Evolutionary conservation across 2,888 invertebrate genomes (phyloP).

Genomic region (Philereme transversata): DNA sequence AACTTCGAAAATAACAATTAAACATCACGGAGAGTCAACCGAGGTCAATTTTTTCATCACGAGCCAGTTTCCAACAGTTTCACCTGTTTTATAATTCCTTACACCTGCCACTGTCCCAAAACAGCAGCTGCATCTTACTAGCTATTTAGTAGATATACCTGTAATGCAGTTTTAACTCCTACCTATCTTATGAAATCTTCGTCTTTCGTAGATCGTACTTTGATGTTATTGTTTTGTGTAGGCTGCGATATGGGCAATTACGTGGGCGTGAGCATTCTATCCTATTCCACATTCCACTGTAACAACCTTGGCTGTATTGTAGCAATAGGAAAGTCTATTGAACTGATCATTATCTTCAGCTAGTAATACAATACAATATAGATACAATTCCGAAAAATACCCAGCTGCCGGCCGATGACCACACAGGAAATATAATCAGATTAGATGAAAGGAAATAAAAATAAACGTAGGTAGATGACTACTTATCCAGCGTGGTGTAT

Average conservation of each 20-base stretch:
- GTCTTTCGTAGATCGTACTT: too few relatives aligned
- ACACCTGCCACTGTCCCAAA: not conserved
- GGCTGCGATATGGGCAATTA: conserved; percentile 13
- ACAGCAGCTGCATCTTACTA: not conserved
- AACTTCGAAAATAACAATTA: not conserved
- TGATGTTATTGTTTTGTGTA: conserved; percentile 3
- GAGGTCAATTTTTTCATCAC: conserved; percentile 16
- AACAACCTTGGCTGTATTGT: conserved; percentile 10
- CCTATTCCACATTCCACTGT: conserved; percentile 25
- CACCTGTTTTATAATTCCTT: not conserved
- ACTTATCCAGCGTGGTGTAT: too few relatives aligned
- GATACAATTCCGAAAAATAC: too few relatives aligned
- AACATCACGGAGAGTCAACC: not conserved
- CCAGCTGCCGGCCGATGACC: too few relatives aligned
- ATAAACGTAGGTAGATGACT: too few relatives aligned
- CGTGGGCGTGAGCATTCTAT: conserved; percentile 14
- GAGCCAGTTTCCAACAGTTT: not conserved
- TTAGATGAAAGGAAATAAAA: too few relatives aligned
- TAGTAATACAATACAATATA: too few relatives aligned
- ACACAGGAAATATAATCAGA: too few relatives aligned
- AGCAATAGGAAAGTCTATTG: conserved; percentile 15
- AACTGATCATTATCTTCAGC: conserved; percentile 12
- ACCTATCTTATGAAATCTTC: too few relatives aligned
- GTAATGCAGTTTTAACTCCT: too few relatives aligned
- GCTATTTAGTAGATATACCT: too few relatives aligned